Conservation (phyloP, 2,797 vertebrate genomes). For the Cossypha niveicapilla region DNA sequence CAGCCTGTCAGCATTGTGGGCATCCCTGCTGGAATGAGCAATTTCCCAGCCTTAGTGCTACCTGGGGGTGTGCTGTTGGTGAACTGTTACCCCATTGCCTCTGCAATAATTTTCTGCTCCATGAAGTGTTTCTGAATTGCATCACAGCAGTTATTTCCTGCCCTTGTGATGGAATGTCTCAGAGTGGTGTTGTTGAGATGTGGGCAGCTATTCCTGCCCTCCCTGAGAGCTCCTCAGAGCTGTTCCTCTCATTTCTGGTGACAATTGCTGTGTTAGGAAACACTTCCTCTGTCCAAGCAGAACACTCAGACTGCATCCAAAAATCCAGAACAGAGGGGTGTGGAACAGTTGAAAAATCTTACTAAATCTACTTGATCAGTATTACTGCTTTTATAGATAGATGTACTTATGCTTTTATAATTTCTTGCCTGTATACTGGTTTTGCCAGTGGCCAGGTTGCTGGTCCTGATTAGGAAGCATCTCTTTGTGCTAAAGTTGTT, state of each 20-base stretch:
- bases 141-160: not conserved
- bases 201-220: not conserved
- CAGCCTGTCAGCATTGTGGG: not conserved
- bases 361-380: not conserved
- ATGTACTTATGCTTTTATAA: not conserved
- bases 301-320: not conserved
- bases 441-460: not conserved
- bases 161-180: not conserved
- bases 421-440: not conserved
- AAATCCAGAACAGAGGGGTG: not conserved
- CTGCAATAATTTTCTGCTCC: not conserved
- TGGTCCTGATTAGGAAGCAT: not conserved
- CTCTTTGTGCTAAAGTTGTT: not conserved
- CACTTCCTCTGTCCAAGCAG: not conserved
- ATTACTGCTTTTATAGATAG: not conserved
- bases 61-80: not conserved
- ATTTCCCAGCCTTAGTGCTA: not conserved
- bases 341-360: not conserved
- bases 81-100: not conserved
- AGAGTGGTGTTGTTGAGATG: not conserved
- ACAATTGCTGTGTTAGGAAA: not conserved
- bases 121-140: not conserved
- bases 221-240: not conserved
- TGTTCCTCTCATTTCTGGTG: not conserved
- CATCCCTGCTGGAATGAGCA: not conserved